These are phyloP conservation scores for Prionace glauca DNA, from an alignment of 2,797 vertebrate genomes.

Conservation along the genomic window DNA sequence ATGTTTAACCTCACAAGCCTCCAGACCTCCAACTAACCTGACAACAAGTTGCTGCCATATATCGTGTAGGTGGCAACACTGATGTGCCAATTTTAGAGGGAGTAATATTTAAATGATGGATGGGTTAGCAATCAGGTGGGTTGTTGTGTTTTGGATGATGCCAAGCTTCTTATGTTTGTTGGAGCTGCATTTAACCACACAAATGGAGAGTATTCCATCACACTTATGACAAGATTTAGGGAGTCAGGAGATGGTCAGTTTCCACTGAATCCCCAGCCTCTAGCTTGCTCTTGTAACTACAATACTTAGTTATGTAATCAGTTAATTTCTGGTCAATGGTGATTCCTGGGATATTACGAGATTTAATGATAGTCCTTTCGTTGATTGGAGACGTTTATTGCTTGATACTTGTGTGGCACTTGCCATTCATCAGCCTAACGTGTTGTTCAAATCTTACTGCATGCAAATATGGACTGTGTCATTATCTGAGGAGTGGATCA, in stretches of 20 bases:
- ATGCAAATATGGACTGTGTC: neutral
- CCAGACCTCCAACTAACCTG: too few species aligned
- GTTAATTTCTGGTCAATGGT: neutral
- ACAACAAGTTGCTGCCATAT: too few species aligned
- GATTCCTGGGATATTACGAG: neutral
- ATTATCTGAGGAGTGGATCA: too few species aligned
- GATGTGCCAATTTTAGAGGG: too few species aligned
- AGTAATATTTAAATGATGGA: too few species aligned
- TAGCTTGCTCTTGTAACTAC: neutral
- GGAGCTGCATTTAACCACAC: too few species aligned
- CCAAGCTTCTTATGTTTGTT: too few species aligned
- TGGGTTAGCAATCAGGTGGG: too few species aligned
- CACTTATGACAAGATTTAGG: too few species aligned
- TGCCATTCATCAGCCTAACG: neutral
- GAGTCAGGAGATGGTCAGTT: neutral
- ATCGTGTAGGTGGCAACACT: too few species aligned
- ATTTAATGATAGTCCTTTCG: neutral
- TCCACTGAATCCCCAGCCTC: neutral
- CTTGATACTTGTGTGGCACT: neutral
- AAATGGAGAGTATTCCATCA: neutral
- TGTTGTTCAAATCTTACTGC: neutral
- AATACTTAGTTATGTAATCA: neutral
- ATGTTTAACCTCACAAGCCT: too few species aligned
- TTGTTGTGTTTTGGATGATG: too few species aligned
- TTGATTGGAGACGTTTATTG: neutral